A percentile compares a stretch with the other conserved stretches of the same genome.
Evolutionary conservation across 23 tunicate species (phyloP).

Genomic region (Phallusia fumigata): DNA sequence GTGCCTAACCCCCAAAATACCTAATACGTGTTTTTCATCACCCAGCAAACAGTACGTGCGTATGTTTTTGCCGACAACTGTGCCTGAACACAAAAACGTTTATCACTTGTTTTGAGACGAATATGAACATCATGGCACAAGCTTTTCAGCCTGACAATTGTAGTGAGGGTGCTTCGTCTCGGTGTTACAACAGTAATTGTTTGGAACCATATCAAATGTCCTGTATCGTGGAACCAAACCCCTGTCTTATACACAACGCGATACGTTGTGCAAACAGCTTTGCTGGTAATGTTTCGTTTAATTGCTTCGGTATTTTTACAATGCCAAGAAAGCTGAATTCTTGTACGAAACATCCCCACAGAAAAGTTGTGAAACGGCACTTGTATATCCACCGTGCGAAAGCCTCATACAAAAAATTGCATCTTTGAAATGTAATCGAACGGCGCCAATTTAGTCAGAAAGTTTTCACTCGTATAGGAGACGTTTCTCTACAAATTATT

Average conservation of each 20-base stretch:
- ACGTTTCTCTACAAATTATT: too few species aligned
- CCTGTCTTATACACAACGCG: background rate
- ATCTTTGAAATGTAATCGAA: background rate
- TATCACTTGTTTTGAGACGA: background rate
- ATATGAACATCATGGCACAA: background rate
- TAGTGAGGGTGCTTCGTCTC: background rate
- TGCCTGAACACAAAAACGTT: background rate
- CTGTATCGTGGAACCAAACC: background rate
- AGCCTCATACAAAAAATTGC: background rate
- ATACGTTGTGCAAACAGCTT: background rate
- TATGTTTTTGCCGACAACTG: background rate
- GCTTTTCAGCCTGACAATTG: background rate
- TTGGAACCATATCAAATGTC: background rate
- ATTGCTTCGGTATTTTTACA: background rate
- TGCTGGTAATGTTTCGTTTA: constrained; percentile 12
- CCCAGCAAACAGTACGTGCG: background rate
- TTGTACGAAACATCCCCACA: too few species aligned
- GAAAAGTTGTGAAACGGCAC: too few species aligned
- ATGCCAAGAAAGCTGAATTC: background rate
- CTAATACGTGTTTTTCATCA: background rate
- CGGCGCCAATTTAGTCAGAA: background rate
- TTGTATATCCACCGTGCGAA: too few species aligned
- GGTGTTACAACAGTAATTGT: background rate
- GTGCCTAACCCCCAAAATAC: background rate
- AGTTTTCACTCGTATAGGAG: too few species aligned